These are phyloP conservation scores for Conopomorpha cramerella DNA, from an alignment of 1,140 invertebrate genomes.

Conservation along the genomic window DNA sequence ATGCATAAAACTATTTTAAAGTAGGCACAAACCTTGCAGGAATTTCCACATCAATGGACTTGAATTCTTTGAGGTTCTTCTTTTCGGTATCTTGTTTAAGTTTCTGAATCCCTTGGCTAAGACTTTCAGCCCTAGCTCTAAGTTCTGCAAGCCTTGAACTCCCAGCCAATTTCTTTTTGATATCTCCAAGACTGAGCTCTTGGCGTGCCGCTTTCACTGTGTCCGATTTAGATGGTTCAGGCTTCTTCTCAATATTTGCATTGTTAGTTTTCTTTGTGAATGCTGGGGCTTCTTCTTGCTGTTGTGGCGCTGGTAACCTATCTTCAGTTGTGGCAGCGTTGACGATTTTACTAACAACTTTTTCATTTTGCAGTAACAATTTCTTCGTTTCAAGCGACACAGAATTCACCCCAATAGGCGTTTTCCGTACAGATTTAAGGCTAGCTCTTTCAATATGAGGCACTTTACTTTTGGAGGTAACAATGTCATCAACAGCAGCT, in stretches of 20 bases:
- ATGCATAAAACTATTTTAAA: too few relatives aligned
- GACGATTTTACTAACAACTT: too few relatives aligned
- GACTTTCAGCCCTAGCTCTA: slow-evolving; percentile 64
- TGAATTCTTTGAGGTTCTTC: slow-evolving; percentile 69
- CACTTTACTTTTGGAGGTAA: slow-evolving; percentile 64
- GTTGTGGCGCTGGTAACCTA: slow-evolving; percentile 15
- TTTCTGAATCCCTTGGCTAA: slow-evolving; percentile 61
- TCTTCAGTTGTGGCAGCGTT: slow-evolving; percentile 10
- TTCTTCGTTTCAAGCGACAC: slow-evolving; percentile 12
- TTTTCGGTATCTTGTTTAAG: slow-evolving; percentile 42
- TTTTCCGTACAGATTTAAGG: slow-evolving; percentile 13
- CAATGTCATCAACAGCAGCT: slow-evolving; percentile 66
- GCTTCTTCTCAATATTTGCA: slow-evolving; percentile 21
- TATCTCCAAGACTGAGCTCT: slow-evolving; percentile 68
- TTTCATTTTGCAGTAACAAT: slow-evolving; percentile 2
- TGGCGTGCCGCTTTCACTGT: slow-evolving; percentile 51
- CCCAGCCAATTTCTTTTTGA: slow-evolving; percentile 66
- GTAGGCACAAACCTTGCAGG: slow-evolving; percentile 69
- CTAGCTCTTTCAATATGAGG: slow-evolving; percentile 46
- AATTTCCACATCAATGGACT: slow-evolving; percentile 74
- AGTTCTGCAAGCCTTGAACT: slow-evolving; percentile 70
- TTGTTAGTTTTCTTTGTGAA: slow-evolving; percentile 33
- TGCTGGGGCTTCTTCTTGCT: slow-evolving; percentile 1
- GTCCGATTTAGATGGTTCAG: slow-evolving; percentile 18
- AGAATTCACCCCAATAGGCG: not conserved